Base-by-base conservation (phyloP, 2,797 vertebrate species). In the Cephalopachus bancanus region DNA sequence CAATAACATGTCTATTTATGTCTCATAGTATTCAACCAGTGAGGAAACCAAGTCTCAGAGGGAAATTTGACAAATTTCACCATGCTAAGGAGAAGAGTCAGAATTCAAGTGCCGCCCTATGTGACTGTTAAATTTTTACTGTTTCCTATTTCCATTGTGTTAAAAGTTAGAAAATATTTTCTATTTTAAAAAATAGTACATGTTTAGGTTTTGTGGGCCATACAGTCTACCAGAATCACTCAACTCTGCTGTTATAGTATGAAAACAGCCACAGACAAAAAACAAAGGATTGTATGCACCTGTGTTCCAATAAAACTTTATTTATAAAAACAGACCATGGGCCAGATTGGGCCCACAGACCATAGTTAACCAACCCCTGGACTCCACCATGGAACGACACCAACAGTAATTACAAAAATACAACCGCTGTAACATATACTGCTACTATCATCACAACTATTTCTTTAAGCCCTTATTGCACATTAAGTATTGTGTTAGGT, bases 271-370 rank as follows among this genome's bases (percentile, higher is more conserved):
- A 72, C 5, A 71, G 28, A 67, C 62, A 67, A 53, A 1, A 67
- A 78, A 26, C 37, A 94, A 96, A 71, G 12, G 7, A 72, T 44
- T 85, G 9, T 51, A 65, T 1, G 14, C 10, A 1, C 15, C 26
- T 44, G 0, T 44, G n/a, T 78, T n/a, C 62, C n/a, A 62, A 75
- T 30, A 92, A 89, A 76, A 90, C 17, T 24, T 22, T 44, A 53
- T 93, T 81, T 92, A 55, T 26, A 75, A 72, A 97, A 91, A 65
- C 51, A 92, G 53, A 11, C 8, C 71, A 7, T 62, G 26, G 44
- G 5, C 44, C 28, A 79, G 53, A 75, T 83, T 83, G 62, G 53
- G 49, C 7, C n/a, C 15, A 51, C 5, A 10, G 17, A 51, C 8
- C 17, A 24, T 37, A 37, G 33, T 49, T 53, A 65, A 26, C 37